Percentiles rank a stretch among this genome's conserved stretches.
These are phyloP conservation scores for Ceramica pisi DNA, from an alignment of 2,888 invertebrate genomes.

Conservation along the genomic window DNA sequence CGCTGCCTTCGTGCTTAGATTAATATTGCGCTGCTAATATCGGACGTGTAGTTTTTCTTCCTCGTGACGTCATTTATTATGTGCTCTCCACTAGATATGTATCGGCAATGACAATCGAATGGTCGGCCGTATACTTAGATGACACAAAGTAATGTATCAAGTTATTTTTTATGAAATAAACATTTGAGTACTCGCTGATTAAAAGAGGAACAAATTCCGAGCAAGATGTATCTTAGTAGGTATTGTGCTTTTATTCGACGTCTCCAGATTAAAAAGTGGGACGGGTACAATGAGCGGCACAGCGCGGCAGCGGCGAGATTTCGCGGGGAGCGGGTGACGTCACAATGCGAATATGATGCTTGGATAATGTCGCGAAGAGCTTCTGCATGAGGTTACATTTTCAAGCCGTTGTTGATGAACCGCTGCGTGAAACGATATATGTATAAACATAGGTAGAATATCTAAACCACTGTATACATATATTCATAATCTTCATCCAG, in stretches of 20 bases:
- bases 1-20: conserved; percentile 73
- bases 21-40: conserved; percentile 78
- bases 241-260: conserved; percentile 87
- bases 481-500: conserved; percentile 25
- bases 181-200: conserved; percentile 78
- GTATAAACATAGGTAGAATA: background rate
- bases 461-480: background rate
- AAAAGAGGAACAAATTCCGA: conserved; percentile 82
- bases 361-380: conserved; percentile 74
- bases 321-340: conserved; percentile 77
- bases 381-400: conserved; percentile 63
- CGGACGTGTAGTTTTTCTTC: conserved; percentile 77
- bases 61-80: conserved; percentile 71
- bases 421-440: background rate
- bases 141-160: conserved; percentile 29
- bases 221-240: conserved; percentile 82
- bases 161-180: conserved; percentile 63
- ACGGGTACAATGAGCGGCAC: conserved; percentile 83
- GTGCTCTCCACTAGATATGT: conserved; percentile 53
- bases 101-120: conserved; percentile 34
- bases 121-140: conserved; percentile 21
- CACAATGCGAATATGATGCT: conserved; percentile 81
- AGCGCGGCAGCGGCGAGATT: conserved; percentile 73
- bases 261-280: conserved; percentile 89
- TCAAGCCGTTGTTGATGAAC: conserved; percentile 46